A percentile compares a stretch with the other conserved stretches of the same genome.
These are phyloP conservation scores for Hyla sarda DNA, from an alignment of 2,113 vertebrate genomes.

Conservation along the genomic window DNA sequence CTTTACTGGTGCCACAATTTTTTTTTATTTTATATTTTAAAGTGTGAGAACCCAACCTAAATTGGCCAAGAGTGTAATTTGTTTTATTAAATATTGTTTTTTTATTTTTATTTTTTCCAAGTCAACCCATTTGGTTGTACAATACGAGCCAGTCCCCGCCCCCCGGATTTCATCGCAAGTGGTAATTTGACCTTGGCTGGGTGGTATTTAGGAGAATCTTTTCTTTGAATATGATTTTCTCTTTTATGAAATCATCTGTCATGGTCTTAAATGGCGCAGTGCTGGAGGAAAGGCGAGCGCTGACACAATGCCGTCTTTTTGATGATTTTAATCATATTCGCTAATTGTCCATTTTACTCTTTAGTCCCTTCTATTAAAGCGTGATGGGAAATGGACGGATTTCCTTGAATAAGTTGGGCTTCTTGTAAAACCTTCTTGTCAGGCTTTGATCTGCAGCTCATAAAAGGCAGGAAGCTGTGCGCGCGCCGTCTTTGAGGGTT, in stretches of 20 bases:
- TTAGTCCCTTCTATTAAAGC: not conserved
- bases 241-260: constrained; percentile 9
- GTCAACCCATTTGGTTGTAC: not conserved
- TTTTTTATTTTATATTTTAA: too few species aligned
- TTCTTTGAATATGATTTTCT: constrained; percentile 19
- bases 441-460: constrained; percentile 29
- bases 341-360: constrained; percentile 36
- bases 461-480: constrained; percentile 9
- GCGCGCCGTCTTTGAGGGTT: not conserved
- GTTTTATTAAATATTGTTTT: too few species aligned
- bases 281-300: not conserved
- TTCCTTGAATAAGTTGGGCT: not conserved
- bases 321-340: constrained; percentile 28
- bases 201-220: not conserved
- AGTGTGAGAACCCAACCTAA: too few species aligned
- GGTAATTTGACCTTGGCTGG: not conserved
- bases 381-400: not conserved
- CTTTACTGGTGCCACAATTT: too few species aligned
- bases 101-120: not conserved
- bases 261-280: constrained; percentile 8
- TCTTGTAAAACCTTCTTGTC: not conserved
- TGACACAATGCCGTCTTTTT: constrained; percentile 12
- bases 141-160: not conserved
- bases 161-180: not conserved
- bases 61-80: not conserved